A percentile compares a stretch with the other conserved stretches of the same genome.
phyloP scores from a whole-genome alignment of 2,113 vertebrate species.

The Triplophysa dalaica region DNA sequence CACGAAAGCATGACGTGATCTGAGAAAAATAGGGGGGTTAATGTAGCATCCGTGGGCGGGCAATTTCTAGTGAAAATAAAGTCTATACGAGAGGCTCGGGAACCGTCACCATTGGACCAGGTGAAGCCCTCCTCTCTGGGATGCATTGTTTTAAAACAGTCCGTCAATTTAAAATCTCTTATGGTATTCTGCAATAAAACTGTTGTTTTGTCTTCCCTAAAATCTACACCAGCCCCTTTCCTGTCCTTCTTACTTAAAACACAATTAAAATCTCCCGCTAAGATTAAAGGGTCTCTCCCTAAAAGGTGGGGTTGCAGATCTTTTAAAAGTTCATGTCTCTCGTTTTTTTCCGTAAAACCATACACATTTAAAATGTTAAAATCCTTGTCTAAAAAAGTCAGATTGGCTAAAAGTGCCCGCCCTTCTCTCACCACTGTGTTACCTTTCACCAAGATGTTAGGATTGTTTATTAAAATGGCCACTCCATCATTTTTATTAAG shows the following conservation, averaged over 20 bases:
- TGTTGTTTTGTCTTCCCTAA: no score
- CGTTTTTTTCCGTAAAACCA: constrained; percentile 17
- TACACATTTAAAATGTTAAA: constrained; percentile 40
- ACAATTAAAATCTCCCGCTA: no score
- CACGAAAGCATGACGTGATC: constrained; percentile 6
- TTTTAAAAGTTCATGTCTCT: constrained; percentile 1
- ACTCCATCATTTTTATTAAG: neutral
- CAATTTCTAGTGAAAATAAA: constrained; percentile 24
- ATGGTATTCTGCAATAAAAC: neutral
- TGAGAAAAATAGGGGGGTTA: constrained; percentile 35
- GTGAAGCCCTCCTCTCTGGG: constrained; percentile 28
- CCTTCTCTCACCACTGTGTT: constrained; percentile 34
- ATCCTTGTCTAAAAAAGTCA: neutral
- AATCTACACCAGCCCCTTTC: no score
- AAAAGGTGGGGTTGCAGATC: constrained; percentile 30
- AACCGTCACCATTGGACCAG: constrained; percentile 25
- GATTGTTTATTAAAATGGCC: constrained; percentile 29
- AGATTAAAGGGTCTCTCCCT: neutral
- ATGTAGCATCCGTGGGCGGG: constrained; percentile 9
- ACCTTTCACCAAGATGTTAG: constrained; percentile 31
- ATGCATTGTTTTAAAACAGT: constrained; percentile 7
- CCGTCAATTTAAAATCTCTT: neutral
- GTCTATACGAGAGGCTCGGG: constrained; percentile 28
- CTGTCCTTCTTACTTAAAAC: no score
- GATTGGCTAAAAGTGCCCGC: constrained; percentile 19